phyloP scores from a whole-genome alignment of 2,797 vertebrate genomes.

The Pogonophryne albipinna region DNA sequence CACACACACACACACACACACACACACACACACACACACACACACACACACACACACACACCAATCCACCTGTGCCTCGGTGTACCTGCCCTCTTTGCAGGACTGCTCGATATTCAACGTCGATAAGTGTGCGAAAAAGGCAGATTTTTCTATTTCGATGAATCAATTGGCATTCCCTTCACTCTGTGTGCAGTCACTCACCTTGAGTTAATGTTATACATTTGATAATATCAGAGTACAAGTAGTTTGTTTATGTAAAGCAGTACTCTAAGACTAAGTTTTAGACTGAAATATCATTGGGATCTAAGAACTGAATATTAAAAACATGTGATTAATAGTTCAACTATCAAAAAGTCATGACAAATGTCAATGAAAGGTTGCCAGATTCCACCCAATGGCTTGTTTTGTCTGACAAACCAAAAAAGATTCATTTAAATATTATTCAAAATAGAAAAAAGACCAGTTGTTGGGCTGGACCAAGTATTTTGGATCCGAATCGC shows the following conservation, averaged over 20 bases:
- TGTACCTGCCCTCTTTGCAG: neutral
- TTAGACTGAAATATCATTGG: neutral
- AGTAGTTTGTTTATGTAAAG: neutral
- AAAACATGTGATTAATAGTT: too few relatives aligned
- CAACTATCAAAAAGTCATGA: neutral
- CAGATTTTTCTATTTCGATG: neutral
- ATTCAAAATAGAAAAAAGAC: neutral
- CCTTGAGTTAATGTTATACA: neutral
- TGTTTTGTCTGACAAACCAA: neutral
- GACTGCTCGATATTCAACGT: conserved; percentile 2
- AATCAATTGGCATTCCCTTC: neutral
- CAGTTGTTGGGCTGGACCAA: too few relatives aligned
- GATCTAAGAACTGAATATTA: neutral
- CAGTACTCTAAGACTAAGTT: neutral
- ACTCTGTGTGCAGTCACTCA: neutral
- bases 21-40: too few relatives aligned
- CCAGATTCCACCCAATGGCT: neutral
- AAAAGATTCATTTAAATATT: neutral
- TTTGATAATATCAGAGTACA: neutral
- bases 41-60: too few relatives aligned
- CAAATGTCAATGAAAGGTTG: neutral
- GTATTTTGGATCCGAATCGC: neutral
- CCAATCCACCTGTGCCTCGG: conserved; percentile 44
- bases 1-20: too few relatives aligned
- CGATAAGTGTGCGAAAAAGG: neutral